phyloP scores from a whole-genome alignment of 2,888 invertebrate species.

The Cheilosia grossa region DNA sequence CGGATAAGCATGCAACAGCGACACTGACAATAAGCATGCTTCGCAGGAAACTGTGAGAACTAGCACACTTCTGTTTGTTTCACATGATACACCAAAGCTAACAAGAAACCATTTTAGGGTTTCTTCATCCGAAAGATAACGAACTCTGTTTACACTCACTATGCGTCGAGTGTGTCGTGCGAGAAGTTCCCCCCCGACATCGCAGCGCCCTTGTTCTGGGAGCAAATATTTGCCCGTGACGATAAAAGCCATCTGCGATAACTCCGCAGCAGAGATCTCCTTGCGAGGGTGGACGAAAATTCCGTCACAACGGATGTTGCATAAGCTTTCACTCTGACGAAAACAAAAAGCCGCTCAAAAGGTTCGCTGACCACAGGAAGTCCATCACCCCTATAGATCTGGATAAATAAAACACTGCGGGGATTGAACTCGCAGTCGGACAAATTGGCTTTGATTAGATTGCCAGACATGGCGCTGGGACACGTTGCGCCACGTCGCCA shows the following conservation, averaged over 20 bases:
- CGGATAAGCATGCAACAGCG: slow-evolving; percentile 30
- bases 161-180: too few relatives aligned
- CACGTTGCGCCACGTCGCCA: slow-evolving; percentile 22
- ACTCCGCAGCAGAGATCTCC: neutral
- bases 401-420: slow-evolving; percentile 5
- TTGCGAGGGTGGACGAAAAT: neutral
- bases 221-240: slow-evolving; percentile 20
- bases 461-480: slow-evolving; percentile 53
- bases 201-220: slow-evolving; percentile 1
- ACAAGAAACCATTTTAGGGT: slow-evolving; percentile 27
- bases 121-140: slow-evolving; percentile 25
- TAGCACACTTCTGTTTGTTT: slow-evolving; percentile 43
- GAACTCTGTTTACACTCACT: slow-evolving; percentile 6
- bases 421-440: slow-evolving; percentile 32
- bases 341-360: neutral
- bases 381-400: slow-evolving; percentile 32
- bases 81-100: slow-evolving; percentile 2
- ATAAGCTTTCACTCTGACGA: slow-evolving; percentile 20
- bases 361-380: slow-evolving; percentile 51
- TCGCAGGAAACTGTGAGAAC: slow-evolving; percentile 50
- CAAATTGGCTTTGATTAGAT: slow-evolving; percentile 68
- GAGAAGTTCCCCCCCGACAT: neutral
- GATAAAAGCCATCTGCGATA: slow-evolving; percentile 10
- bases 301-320: slow-evolving; percentile 25
- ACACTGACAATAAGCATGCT: slow-evolving; percentile 23